phyloP scores from a whole-genome alignment of 2,797 vertebrate genomes.

The Anas bahamensis region DNA sequence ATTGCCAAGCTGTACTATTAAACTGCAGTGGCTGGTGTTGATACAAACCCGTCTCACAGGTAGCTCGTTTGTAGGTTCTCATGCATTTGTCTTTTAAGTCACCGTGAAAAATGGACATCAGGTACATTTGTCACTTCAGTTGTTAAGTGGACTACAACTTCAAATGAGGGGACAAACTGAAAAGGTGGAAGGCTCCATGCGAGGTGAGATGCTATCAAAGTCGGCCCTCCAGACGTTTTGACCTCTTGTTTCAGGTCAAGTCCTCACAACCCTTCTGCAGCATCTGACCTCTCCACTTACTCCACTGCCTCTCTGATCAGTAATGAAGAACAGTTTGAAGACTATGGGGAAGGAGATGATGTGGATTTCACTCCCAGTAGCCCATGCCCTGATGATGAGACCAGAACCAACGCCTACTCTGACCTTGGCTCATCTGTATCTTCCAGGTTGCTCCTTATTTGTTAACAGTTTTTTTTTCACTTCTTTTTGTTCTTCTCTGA shows the following conservation, averaged over 20 bases:
- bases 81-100: not conserved
- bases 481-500: not conserved
- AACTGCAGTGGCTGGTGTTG: not conserved
- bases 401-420: constrained; percentile 89
- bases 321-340: constrained; percentile 98
- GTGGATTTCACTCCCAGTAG: constrained; percentile 92
- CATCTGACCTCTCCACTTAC: constrained; percentile 90
- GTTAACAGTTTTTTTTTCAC: constrained; percentile 19
- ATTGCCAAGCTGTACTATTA: not conserved
- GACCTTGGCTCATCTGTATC: constrained; percentile 96
- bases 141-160: not conserved
- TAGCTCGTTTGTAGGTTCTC: not conserved
- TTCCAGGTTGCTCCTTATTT: constrained; percentile 86
- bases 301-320: constrained; percentile 90
- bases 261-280: constrained; percentile 85
- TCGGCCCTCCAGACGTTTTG: constrained; percentile 44
- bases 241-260: constrained; percentile 80
- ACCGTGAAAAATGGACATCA: not conserved
- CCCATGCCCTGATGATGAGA: constrained; percentile 92
- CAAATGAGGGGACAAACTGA: not conserved
- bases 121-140: not conserved
- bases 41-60: not conserved
- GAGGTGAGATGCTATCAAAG: constrained; percentile 9
- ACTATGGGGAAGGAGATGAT: constrained; percentile 95
- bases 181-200: not conserved